Percentiles rank a stretch among this genome's conserved stretches.
Conservation (phyloP, 2,113 vertebrate species). For the Crotophaga sulcirostris region DNA sequence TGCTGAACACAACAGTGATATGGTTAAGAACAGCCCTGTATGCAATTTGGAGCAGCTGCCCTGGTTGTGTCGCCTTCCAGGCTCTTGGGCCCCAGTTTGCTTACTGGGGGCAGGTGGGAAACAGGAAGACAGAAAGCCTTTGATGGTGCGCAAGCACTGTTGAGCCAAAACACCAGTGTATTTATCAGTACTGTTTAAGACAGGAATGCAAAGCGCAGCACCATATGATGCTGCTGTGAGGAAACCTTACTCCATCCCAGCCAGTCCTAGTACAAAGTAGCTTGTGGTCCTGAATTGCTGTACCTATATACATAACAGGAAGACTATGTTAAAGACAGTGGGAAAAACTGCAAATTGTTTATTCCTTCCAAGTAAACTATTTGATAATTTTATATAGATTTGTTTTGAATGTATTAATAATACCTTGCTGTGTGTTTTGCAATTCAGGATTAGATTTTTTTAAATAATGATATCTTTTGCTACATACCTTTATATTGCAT, state of each 20-base stretch:
- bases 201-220: background rate
- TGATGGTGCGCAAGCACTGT: background rate
- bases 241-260: background rate
- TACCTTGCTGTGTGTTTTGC: background rate
- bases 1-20: background rate
- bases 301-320: background rate
- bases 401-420: background rate
- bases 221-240: background rate
- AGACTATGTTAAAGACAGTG: background rate
- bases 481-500: background rate
- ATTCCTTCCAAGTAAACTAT: background rate
- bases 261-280: background rate
- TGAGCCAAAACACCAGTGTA: background rate
- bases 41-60: background rate
- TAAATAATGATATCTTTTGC: background rate
- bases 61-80: background rate
- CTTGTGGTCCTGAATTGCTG: background rate
- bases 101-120: background rate
- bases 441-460: background rate
- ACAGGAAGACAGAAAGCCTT: background rate
- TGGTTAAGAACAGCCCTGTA: background rate
- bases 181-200: background rate
- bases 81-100: accelerated
- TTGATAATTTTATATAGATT: background rate
- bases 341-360: background rate